Evolutionary conservation across 2,888 invertebrate species (phyloP), one percentile per base, ranked within the genome.

Genomic region (Ptilodon capucinus): DNA sequence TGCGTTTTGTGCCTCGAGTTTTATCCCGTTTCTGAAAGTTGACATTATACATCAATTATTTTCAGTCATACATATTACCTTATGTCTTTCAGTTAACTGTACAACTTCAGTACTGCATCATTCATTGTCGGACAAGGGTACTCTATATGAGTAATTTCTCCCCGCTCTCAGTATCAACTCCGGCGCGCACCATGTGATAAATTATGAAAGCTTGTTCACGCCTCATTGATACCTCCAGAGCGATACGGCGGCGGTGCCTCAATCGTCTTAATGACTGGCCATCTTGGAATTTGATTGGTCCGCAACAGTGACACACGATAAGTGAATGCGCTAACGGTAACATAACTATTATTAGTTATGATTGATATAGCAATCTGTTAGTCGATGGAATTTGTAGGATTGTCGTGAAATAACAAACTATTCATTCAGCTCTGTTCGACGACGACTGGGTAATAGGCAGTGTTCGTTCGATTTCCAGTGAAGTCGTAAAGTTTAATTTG

Each of bases 201-300:
- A 71, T 67, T 69, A 63, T 57, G 57, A 64, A 61, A 58, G 63
- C 62, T 66, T 48, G 62, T 68, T 79, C 76, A 78, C 71, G 74
- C 61, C 70, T 76, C 79, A 76, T 80, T 79, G 81, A 73, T 66
- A 68, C 64, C 66, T 64, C 50, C 60, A 55, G 51, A 59, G 65
- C 64, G 68, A 64, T 66, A 21, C 21, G 16, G 47, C 65, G 57
- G 73, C 64, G 67, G 63, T 68, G 74, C 77, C 70, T 79, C 84
- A 81, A 82, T 76, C 71, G 69, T 73, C 73, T 74, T 80, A 83
- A 84, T 81, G 81, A 76, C 70, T 65, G 66, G 39, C 65, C 74
- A 69, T 69, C 74, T 66, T 50, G 58, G 67, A 57, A 68, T 71
- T 68, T 77, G 76, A 80, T 81, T 77, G 79, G 74, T 62, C 66